phyloP scores from a whole-genome alignment of 2,797 vertebrate species.

The Ammospiza maritima region DNA sequence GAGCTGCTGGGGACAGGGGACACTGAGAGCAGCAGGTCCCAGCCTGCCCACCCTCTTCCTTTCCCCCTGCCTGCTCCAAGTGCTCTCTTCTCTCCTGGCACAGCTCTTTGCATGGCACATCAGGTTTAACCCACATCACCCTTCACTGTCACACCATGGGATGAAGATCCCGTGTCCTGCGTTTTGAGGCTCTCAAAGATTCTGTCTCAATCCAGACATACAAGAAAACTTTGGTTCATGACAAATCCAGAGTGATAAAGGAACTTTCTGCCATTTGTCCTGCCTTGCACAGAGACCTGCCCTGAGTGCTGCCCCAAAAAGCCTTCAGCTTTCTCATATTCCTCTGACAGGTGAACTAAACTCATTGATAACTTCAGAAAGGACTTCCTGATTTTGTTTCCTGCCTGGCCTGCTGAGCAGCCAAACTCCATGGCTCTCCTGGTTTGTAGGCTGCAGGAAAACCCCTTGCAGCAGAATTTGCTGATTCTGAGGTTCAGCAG shows the following conservation, averaged over 20 bases:
- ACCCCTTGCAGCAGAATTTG: not conserved
- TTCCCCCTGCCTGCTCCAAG: not conserved
- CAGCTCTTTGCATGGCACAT: not conserved
- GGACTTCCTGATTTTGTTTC: not conserved
- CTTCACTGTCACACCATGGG: rapidly evolving
- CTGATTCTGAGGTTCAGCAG: not conserved
- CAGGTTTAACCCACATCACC: rapidly evolving
- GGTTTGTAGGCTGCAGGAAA: not conserved
- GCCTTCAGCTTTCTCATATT: not conserved
- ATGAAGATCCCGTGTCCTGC: rapidly evolving
- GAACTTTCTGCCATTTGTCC: not conserved
- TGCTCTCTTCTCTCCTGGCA: rapidly evolving
- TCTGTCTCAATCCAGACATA: not conserved
- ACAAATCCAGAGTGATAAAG: not conserved
- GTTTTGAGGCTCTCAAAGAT: not conserved
- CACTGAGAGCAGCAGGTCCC: not conserved
- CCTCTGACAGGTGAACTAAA: not conserved
- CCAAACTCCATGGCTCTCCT: not conserved
- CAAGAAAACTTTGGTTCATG: not conserved
- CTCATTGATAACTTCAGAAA: not conserved
- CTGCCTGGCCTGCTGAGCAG: not conserved
- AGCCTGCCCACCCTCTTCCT: not conserved
- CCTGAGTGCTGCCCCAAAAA: not conserved
- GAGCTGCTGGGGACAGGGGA: not conserved
- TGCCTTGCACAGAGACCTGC: not conserved